These are phyloP conservation scores for Zaprionus ornatus DNA, from an alignment of 1,140 invertebrate species.

Conservation along the genomic window DNA sequence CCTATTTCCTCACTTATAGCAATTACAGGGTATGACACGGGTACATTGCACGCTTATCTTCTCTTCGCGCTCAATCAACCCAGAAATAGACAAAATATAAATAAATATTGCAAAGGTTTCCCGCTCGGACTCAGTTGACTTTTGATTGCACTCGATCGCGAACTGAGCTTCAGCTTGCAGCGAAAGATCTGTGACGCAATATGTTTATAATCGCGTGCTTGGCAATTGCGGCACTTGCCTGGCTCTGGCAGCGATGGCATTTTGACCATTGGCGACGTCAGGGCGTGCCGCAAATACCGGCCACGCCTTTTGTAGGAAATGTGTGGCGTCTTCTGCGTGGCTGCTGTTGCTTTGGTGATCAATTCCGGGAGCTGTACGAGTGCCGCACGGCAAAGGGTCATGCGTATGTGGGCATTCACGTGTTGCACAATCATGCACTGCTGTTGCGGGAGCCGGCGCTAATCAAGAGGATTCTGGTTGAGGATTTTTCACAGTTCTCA, in stretches of 20 bases:
- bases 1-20: neutral
- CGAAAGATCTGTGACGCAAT: neutral
- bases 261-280: conserved; percentile 52
- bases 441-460: conserved; percentile 85
- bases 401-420: conserved; percentile 83
- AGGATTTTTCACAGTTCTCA: conserved; percentile 83
- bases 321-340: conserved; percentile 61
- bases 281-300: conserved; percentile 40
- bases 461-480: conserved; percentile 85
- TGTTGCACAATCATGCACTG: conserved; percentile 84
- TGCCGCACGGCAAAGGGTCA: conserved; percentile 23
- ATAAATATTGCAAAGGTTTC: neutral
- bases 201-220: conserved; percentile 11
- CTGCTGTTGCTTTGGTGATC: conserved; percentile 63
- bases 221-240: conserved; percentile 14
- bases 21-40: neutral
- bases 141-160: conserved; percentile 6
- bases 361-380: conserved; percentile 59
- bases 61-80: neutral
- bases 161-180: neutral
- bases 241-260: conserved; percentile 61
- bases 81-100: neutral
- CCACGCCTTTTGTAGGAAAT: conserved; percentile 68
- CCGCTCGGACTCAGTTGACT: neutral
- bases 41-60: neutral